Evolutionary conservation across 1,140 invertebrate genomes (phyloP).

Genomic region (Spodoptera litura): DNA sequence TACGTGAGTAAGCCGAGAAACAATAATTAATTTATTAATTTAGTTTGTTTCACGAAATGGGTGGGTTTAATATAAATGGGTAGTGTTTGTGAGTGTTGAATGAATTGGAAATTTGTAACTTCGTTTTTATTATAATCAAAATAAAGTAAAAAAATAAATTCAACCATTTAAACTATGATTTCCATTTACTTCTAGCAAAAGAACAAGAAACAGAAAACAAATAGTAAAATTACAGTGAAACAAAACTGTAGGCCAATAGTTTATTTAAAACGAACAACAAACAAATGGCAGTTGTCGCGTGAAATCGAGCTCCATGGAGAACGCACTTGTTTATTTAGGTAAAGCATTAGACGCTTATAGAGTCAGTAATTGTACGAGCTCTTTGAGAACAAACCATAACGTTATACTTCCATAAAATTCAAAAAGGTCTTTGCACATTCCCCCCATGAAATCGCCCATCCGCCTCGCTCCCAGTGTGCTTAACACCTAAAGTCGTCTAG

Average conservation of each 20-base stretch:
- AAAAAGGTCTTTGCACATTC: conserved; percentile 11
- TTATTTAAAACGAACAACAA: conserved; percentile 25
- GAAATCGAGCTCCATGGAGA: conserved; percentile 31
- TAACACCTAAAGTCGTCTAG: conserved; percentile 33
- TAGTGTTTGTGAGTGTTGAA: too few species aligned
- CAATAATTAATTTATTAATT: too few species aligned
- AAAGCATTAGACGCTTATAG: conserved; percentile 18
- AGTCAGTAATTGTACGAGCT: background rate
- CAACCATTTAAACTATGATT: too few species aligned
- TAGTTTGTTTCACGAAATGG: too few species aligned
- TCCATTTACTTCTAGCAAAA: background rate
- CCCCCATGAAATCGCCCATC: conserved; percentile 16
- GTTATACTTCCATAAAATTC: background rate
- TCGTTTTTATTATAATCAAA: too few species aligned
- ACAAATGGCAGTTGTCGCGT: background rate
- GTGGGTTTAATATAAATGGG: too few species aligned
- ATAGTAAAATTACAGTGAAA: conserved; percentile 7
- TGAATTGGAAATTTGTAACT: too few species aligned
- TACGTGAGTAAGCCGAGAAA: too few species aligned
- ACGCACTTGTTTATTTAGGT: conserved; percentile 27
- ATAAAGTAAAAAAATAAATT: too few species aligned
- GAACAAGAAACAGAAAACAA: conserved; percentile 12
- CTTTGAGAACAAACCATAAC: conserved; percentile 7
- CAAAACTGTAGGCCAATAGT: conserved; percentile 12
- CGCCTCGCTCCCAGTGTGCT: conserved; percentile 14